Evolutionary conservation across 2,888 invertebrate species (phyloP).

Genomic region (Eupithecia dodoneata): DNA sequence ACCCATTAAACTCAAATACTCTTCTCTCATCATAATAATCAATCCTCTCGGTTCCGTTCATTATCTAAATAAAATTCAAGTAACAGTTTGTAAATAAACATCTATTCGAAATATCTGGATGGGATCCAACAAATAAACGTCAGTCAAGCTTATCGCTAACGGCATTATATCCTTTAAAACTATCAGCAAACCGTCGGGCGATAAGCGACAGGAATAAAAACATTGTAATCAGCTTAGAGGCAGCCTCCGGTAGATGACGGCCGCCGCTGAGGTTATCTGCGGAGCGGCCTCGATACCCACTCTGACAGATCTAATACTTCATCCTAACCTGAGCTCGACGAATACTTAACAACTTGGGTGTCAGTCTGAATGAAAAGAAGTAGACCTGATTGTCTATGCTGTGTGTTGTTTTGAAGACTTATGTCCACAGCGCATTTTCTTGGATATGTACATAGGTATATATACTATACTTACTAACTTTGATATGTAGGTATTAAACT

Average conservation of each 20-base stretch:
- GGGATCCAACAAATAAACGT: slow-evolving; percentile 49
- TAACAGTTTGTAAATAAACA: slow-evolving; percentile 45
- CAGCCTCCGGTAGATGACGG: slow-evolving; percentile 2
- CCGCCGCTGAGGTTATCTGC: slow-evolving; percentile 27
- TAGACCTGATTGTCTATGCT: background rate
- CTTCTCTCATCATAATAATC: slow-evolving; percentile 5
- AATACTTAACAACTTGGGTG: background rate
- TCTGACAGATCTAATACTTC: slow-evolving; percentile 19
- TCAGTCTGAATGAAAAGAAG: background rate
- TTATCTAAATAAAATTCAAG: slow-evolving; percentile 35
- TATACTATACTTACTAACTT: background rate
- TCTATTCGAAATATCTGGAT: slow-evolving; percentile 44
- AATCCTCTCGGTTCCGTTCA: slow-evolving; percentile 16
- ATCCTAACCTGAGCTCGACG: slow-evolving; percentile 19
- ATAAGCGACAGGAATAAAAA: slow-evolving; percentile 56
- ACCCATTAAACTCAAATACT: background rate
- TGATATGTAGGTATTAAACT: too few species aligned
- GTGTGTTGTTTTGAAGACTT: background rate
- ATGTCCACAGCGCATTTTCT: background rate
- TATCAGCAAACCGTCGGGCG: slow-evolving; percentile 54
- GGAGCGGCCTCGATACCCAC: background rate
- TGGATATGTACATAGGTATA: background rate
- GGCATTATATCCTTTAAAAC: slow-evolving; percentile 56
- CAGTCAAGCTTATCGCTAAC: slow-evolving; percentile 56
- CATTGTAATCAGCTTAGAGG: slow-evolving; percentile 59